These are phyloP conservation scores for Istiophorus platypterus DNA, from an alignment of 2,113 vertebrate genomes.

Conservation along the genomic window DNA sequence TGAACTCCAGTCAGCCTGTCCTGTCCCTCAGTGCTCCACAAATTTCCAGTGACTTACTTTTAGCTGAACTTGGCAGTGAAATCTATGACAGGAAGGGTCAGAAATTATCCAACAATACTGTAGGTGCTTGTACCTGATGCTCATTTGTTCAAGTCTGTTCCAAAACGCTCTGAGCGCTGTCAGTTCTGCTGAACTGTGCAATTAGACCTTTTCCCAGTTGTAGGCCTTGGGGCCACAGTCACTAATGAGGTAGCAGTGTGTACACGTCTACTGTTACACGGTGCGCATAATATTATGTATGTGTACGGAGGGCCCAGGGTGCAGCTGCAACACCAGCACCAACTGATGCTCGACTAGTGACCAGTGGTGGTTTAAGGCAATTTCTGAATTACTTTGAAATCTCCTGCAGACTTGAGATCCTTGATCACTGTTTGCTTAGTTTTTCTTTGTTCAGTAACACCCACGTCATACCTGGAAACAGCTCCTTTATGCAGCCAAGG, in stretches of 20 bases:
- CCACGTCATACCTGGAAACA: constrained; percentile 25
- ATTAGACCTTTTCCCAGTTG: constrained; percentile 68
- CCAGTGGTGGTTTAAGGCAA: background rate
- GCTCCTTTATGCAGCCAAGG: constrained; percentile 18
- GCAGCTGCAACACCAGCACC: constrained; percentile 43
- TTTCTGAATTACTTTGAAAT: background rate
- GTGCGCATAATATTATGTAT: constrained; percentile 52
- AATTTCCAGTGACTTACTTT: constrained; percentile 19
- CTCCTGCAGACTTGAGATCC: constrained; percentile 10
- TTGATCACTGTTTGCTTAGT: background rate
- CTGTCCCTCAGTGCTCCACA: background rate
- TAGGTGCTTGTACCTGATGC: constrained; percentile 66
- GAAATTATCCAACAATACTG: constrained; percentile 30
- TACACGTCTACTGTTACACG: constrained; percentile 32
- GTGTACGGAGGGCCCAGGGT: constrained; percentile 51
- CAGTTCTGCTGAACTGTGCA: constrained; percentile 73
- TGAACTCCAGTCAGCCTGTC: background rate
- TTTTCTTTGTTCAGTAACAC: constrained; percentile 32
- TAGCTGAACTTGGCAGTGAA: constrained; percentile 16
- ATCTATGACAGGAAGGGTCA: constrained; percentile 35
- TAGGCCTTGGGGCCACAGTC: constrained; percentile 64
- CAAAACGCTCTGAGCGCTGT: constrained; percentile 67
- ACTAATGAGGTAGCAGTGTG: constrained; percentile 71
- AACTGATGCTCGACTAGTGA: constrained; percentile 7
- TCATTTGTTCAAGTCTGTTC: constrained; percentile 59